Percentiles rank a stretch among this genome's conserved stretches.
Evolutionary conservation across 2,888 invertebrate species (phyloP).

Genomic region (Dicyrtoma fusca): DNA sequence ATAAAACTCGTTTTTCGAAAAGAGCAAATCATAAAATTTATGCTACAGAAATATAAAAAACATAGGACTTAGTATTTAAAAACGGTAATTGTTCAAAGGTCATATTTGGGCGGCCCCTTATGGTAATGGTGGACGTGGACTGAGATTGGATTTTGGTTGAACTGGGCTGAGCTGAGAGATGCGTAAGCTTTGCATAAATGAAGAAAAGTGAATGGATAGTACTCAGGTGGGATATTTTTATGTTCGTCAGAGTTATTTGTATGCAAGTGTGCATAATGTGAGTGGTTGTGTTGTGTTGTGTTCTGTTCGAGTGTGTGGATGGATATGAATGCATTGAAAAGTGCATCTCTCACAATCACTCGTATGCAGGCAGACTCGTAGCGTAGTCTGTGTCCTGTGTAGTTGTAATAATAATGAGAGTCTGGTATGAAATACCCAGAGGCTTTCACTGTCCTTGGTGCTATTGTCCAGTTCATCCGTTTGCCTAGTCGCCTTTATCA

Average conservation of each 20-base stretch:
- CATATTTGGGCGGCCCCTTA: too few relatives aligned
- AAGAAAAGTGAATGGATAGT: slow-evolving; percentile 29
- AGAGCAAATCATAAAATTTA: too few relatives aligned
- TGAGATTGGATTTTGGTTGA: too few relatives aligned
- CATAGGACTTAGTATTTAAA: too few relatives aligned
- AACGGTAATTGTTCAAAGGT: too few relatives aligned
- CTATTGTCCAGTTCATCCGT: slow-evolving; percentile 33
- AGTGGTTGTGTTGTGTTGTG: too few relatives aligned
- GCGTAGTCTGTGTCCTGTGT: not conserved
- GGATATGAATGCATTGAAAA: slow-evolving; percentile 2
- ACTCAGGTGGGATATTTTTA: slow-evolving; percentile 20
- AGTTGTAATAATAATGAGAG: slow-evolving; percentile 26
- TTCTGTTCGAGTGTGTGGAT: slow-evolving; percentile 3
- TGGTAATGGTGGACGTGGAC: too few relatives aligned
- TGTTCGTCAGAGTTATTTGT: not conserved
- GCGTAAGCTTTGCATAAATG: slow-evolving; percentile 2
- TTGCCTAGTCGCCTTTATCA: slow-evolving; percentile 18
- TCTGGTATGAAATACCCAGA: slow-evolving; percentile 24
- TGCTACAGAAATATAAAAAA: too few relatives aligned
- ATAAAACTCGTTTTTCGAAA: too few relatives aligned
- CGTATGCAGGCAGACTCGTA: not conserved
- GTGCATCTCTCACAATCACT: slow-evolving; percentile 18
- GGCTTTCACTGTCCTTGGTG: slow-evolving; percentile 29
- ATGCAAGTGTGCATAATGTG: not conserved
- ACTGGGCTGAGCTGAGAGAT: too few relatives aligned